Base-by-base conservation (phyloP, 2,888 invertebrate genomes). In the Pachycephus smyrnensis region DNA sequence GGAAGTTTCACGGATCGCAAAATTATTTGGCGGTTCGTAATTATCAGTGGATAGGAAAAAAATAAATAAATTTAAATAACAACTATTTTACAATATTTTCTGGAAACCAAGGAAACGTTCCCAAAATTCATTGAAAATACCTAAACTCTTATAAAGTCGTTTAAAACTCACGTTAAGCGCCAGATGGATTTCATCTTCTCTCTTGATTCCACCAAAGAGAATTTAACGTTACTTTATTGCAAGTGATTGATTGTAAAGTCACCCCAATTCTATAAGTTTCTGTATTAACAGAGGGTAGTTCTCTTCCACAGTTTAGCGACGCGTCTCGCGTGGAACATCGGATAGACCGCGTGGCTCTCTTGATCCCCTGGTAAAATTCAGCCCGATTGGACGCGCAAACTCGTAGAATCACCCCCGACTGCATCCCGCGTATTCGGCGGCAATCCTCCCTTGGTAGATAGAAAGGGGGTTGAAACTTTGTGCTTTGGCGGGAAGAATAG, bases 281-380 rank as follows among this genome's bases (percentile, higher is more conserved):
- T 12, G 4, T 12, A 71, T 31, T 31, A 33, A 71, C 71, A 23
- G 71, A 31, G 71, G 15, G 33, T 12, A 31, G 32, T 71, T 71
- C 71, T 71, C 71, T 71, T 71, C 71, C 12, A 71, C 31, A 33
- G 71, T 33, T 71, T 33, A 33, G 33, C 12, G 71, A 3, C 71
- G 15, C 71, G 71, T 32, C 31, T 71, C 71, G 71, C 31, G 31
- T 84, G 82, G 81, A 82, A 84, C 84, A 85, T 87, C 84, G 84
- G 81, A 77, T 77, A 82, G 81, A 84, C 85, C 86, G 84, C 85
- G 85, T 87, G 85, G 84, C 75, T 82, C 82, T 85, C 80, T 82
- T 33, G 71, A 71, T 33, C 71, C 71, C 71, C 31, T 71, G 71
- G 33, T 33, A 23, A 33, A 71, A 32, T 15, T 23, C 71, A 71